Base-by-base conservation (phyloP, 1,140 invertebrate genomes). In the Bombus sylvicola region DNA sequence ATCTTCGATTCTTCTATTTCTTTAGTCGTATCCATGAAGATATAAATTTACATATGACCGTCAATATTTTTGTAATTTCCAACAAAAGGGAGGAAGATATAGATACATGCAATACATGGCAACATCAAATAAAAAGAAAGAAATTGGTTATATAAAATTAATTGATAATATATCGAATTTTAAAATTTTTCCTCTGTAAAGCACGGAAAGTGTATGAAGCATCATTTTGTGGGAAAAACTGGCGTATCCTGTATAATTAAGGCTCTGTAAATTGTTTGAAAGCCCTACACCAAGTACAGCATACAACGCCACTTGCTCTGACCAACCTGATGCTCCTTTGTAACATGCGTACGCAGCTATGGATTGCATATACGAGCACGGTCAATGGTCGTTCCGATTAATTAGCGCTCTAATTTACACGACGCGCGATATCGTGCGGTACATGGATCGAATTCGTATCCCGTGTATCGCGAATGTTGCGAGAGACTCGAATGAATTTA, bases 351-450 rank as follows among this genome's bases (percentile, higher is more conserved):
- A 47, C 43, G 43, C 41, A 75, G 43, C n/a, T 34, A 53, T 53
- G 72, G 43, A 73, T 73, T 47, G 41, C 25, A 15, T 53, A 53
- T 34, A 75, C 31, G 31, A 12, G 53, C 69, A 34, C 28, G 34
- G 47, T 62, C 69, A 53, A 41, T 62, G 59, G 37, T 73, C 53
- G n/a, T 81, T 81, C 22, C 39, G 71, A 81, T 81, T 81, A 81
- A 81, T 68, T 69, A 80, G 41, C 77, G 76, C 57, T 43, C 76
- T 66, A 78, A 66, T 78, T 78, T 62, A 59, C 75, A 64, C 76
- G 76, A 41, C 53, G 59, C 76, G 22, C 53, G 37, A 64, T 59
- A 64, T 37, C 57, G 28, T 64, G n/a, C 53, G 8, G 59, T 41
- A 39, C 53, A 28, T 1, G 37, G 37, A n/a, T 64, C n/a, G 59